phyloP scores from a whole-genome alignment of 2,113 vertebrate species.

The Spilogale gracilis region DNA sequence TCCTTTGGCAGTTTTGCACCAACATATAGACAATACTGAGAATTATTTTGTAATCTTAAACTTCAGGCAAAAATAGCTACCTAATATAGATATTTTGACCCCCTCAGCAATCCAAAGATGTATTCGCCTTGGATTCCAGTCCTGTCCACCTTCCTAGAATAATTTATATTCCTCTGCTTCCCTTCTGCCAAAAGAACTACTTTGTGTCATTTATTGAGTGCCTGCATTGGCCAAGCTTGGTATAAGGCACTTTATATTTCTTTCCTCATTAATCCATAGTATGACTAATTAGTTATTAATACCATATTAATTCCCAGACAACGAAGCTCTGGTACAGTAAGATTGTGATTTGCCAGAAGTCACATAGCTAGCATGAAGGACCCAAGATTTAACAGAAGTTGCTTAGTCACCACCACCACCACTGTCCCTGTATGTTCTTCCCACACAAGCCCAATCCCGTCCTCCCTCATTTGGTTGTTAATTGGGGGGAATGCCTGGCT shows the following conservation, averaged over 20 bases:
- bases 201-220: background rate
- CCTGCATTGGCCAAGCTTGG: background rate
- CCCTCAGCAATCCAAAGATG: background rate
- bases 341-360: background rate
- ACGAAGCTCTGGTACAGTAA: background rate
- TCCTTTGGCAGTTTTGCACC: background rate
- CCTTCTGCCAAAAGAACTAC: background rate
- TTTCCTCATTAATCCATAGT: background rate
- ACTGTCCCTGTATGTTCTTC: background rate
- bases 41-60: conserved; percentile 2
- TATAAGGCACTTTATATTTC: background rate
- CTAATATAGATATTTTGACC: background rate
- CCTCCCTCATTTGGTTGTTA: background rate
- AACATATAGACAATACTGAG: background rate
- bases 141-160: background rate
- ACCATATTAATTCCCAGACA: background rate
- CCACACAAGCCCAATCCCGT: background rate
- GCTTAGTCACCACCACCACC: background rate
- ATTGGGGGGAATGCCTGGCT: background rate
- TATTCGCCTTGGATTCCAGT: background rate
- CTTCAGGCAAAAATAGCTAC: background rate
- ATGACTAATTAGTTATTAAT: background rate
- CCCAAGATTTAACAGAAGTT: background rate
- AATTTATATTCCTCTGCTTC: background rate
- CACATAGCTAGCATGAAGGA: background rate